Evolutionary conservation across 1,140 invertebrate genomes (phyloP), one percentile per base, ranked within the genome.

Genomic region (Drosophila pruinosa): DNA sequence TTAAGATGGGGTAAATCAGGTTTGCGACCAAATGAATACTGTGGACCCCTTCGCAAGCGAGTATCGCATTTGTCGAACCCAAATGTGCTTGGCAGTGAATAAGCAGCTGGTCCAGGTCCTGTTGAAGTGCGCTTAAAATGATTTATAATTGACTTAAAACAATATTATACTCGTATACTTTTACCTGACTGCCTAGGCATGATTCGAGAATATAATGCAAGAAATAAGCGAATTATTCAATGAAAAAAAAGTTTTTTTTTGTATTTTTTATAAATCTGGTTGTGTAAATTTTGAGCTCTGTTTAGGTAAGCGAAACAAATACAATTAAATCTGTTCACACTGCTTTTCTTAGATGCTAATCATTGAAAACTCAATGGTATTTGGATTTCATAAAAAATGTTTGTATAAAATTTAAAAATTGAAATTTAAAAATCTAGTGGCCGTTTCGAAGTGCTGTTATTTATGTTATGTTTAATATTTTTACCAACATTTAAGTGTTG

Each of bases 81-180:
- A 43, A 71, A 71, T 3, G 61, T 57, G 26, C 68, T 71, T 2
- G 68, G 68, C 26, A 71, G 24, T 0, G 14, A 65, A 15, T 71
- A 71, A 1, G 68, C 68, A 7, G 68, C 68, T 0, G 68, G 68
- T 21, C 68, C 68, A 5, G 68, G 68, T 71, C 68, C 68, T 71
- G 17, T 3, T n/a, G 0, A 4, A 48, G 0, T 6, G 8, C 10
- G 2, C n/a, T 10, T 8, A 48, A 5, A 28, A 28, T 28, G 26
- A 21, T 17, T 1, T 12, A 34, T 14, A 21, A 28, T 24, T 14
- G n/a, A n/a, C n/a, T n/a, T n/a, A n/a, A n/a, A n/a, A n/a, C n/a
- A 7, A 50, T 22, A 52, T 19, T 50, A 19, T 19, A 7, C 3
- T 21, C 1, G n/a, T n/a, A 43, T 4, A n/a, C 17, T 1, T 14